These are phyloP conservation scores for Pipistrellus nathusii DNA, from an alignment of 2,797 vertebrate species.

Conservation along the genomic window DNA sequence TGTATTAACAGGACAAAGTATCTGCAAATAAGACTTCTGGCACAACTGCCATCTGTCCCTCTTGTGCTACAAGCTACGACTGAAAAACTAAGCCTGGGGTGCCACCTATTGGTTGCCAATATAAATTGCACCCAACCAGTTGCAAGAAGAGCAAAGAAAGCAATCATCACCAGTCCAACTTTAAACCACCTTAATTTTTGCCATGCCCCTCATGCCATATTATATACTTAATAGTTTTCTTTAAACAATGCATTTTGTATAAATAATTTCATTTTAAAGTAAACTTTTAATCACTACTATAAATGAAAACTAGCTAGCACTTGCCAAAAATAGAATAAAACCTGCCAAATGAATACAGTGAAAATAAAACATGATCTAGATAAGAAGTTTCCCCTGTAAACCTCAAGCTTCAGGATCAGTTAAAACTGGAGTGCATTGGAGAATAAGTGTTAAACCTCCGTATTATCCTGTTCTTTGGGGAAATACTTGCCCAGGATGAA, in stretches of 20 bases:
- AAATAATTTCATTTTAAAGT: not conserved
- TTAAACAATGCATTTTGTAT: constrained; percentile 35
- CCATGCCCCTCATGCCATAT: not conserved
- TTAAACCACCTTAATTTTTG: not conserved
- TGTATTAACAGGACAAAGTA: not conserved
- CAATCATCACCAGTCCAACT: not conserved
- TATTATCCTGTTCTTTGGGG: not conserved
- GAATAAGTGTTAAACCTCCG: not conserved
- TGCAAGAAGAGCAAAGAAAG: not conserved
- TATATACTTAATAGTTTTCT: constrained; percentile 3
- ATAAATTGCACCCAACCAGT: not conserved
- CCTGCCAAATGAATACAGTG: constrained; percentile 28
- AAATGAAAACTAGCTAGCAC: constrained; percentile 50
- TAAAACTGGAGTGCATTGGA: not conserved
- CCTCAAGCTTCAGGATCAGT: not conserved
- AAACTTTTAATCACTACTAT: constrained; percentile 34
- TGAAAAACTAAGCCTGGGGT: not conserved
- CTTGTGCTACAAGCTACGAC: not conserved
- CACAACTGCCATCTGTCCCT: not conserved
- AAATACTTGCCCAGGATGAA: not conserved
- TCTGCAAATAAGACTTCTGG: not conserved
- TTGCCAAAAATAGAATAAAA: constrained; percentile 60
- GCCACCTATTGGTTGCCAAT: constrained; percentile 67
- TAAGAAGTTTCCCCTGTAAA: not conserved
- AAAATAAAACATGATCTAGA: constrained; percentile 5